Evolutionary conservation across 2,888 invertebrate species (phyloP), one percentile per base, ranked within the genome.

Genomic region (Mythimna vitellina): DNA sequence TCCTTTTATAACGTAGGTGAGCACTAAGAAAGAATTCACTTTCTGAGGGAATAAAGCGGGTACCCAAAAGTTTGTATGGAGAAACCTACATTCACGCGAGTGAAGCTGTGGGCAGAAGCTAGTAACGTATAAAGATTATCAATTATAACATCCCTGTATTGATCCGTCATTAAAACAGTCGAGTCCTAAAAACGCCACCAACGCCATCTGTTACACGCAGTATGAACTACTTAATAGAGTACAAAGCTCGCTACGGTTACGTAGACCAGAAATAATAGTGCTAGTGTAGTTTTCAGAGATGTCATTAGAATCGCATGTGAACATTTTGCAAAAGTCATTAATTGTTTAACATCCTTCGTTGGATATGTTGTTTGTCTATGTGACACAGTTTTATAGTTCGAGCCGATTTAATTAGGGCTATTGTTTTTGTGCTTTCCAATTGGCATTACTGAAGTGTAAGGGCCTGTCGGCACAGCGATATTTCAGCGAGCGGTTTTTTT

Each of bases 151-250:
- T 4, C 14, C 46, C 5, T 17, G 17, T 46, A 46, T 46, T 46
- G 46, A 46, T 5, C 17, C 46, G 17, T 46, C 46, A 3, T 42
- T 42, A 6, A 46, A 20, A 20, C 0, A 38, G 22, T 9, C 20
- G 6, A n/a, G 10, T 9, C 42, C 12, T 32, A 7, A 38, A 35
- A 9, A 29, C 1, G 3, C 51, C 3, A 8, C 53, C 46, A 58
- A 12, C 64, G 66, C 73, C 80, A 80, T 78, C 78, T 78, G 10
- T 54, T 42, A 35, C n/a, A 4, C 25, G 54, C 6, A 10, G 29
- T 32, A 20, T n/a, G 57, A 67, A 75, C 75, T 65, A 53, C 35
- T 46, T 17, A 32, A 35, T 25, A 17, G 9, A 38, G 20, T 29
- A 9, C 20, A 3, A 20, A 20, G 35, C 49, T 32, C 9, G 12